Base-by-base conservation (phyloP, 23 tunicate species). In the Halocynthia roretzi region DNA sequence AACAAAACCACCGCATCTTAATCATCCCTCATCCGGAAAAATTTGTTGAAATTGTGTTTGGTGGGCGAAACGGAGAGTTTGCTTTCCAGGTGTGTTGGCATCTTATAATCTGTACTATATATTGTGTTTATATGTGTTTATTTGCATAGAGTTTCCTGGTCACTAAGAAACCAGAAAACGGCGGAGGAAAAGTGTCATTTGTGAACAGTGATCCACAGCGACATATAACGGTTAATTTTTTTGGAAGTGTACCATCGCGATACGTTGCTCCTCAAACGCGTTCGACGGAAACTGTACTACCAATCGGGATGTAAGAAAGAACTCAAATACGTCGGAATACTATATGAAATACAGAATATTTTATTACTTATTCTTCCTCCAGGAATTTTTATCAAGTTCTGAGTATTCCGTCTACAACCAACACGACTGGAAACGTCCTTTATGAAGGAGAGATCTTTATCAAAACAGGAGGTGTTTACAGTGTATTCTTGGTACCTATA, bases 171-270 rank as follows among this genome's bases (percentile, higher is more conserved):
- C 15, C 15, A 48, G 70, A 65, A 65, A 48, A 65, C 31, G 70
- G 70, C 10, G 9, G 48, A 15, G 70, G 70, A 65, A 65, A 20
- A 65, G 70, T 65, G 9, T 40, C 48, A 65, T 65, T 65, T 65
- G 70, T 65, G 19, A 65, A 65, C 19, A 65, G 70, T 65, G 70
- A 65, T 10, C 19, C 17, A 65, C 10, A 15, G 31, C 22, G 10
- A 15, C 19, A 0, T 65, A 10, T 9, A 9, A 6, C 31, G 19
- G 31, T 10, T 9, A 5, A 20, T 65, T 9, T 5, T 10, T 9
- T 20, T 48, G 19, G 31, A 20, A 40, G 48, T 10, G 18, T 9
- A 65, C 19, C 31, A 48, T 8, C 15, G 31, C 22, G 10, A 15
- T 8, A 65, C 22, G 9, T 65, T 10, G 18, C 22, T 9, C 70